Conservation (phyloP, 2,888 invertebrate genomes). For the Megaustenia siamemsis region DNA sequence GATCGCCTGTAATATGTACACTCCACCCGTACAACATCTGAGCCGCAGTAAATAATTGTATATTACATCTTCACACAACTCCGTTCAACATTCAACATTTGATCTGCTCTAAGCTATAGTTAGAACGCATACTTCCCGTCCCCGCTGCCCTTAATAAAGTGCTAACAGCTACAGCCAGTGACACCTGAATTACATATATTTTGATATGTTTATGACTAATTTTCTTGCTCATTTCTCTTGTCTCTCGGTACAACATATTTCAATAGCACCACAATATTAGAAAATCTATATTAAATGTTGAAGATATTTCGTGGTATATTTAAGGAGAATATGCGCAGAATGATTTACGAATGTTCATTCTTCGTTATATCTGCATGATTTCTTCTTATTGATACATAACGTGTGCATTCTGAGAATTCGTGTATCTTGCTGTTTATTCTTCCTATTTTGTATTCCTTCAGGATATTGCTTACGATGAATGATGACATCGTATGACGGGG, state of each 20-base stretch:
- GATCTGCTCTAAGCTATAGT: not conserved
- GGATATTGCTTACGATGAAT: no score
- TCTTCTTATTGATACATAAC: no score
- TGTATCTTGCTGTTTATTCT: no score
- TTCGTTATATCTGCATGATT: no score
- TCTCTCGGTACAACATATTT: not conserved
- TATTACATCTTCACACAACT: not conserved
- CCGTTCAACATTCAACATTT: not conserved
- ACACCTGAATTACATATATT: not conserved
- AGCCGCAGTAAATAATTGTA: not conserved
- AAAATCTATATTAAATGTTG: not conserved
- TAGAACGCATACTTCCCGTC: not conserved
- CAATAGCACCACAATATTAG: not conserved
- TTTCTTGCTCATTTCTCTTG: not conserved
- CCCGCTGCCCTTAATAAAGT: not conserved
- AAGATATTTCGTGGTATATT: no score
- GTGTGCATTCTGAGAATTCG: no score
- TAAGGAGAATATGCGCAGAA: no score
- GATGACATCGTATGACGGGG: no score
- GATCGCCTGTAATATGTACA: no score
- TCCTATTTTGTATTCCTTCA: no score
- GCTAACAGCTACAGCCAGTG: not conserved
- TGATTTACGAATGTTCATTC: no score
- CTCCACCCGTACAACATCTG: not conserved
- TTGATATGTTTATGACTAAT: not conserved